A percentile compares a stretch with the other conserved stretches of the same genome.
Conservation (phyloP, 2,113 vertebrate genomes). For the Heteronetta atricapilla region DNA sequence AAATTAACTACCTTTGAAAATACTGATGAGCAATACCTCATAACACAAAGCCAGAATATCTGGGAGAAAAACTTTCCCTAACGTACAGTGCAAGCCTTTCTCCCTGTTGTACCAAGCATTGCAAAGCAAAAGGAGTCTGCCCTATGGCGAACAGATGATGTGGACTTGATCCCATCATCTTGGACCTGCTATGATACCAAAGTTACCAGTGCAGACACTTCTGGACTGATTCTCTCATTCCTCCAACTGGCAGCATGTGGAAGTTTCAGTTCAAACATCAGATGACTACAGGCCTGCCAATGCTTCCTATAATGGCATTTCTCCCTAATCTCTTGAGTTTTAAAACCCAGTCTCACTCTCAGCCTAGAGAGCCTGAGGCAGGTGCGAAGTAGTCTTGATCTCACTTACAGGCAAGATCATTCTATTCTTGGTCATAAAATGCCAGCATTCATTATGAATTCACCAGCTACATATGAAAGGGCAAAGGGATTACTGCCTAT, state of each 20-base stretch:
- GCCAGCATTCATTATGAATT: slow-evolving; percentile 5
- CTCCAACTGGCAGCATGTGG: not conserved
- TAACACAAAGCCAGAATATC: not conserved
- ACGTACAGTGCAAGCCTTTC: not conserved
- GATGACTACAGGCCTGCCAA: not conserved
- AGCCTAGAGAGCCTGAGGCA: not conserved
- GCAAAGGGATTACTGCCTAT: not conserved
- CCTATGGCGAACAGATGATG: not conserved
- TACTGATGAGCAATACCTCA: not conserved
- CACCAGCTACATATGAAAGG: not conserved
- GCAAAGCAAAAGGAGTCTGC: not conserved
- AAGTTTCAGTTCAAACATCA: not conserved
- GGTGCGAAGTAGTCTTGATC: not conserved
- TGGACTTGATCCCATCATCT: not conserved
- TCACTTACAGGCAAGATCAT: not conserved
- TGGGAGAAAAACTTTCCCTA: not conserved
- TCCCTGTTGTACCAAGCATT: not conserved
- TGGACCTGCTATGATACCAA: not conserved
- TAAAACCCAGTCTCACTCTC: not conserved
- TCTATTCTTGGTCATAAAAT: not conserved
- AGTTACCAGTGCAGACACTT: not conserved
- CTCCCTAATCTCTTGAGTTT: not conserved
- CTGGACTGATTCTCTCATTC: not conserved
- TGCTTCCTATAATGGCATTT: not conserved
- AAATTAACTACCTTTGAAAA: not conserved